Percentiles rank a stretch among this genome's conserved stretches.
Conservation (phyloP, 2,113 vertebrate species). For the Hiodon tergisus region DNA sequence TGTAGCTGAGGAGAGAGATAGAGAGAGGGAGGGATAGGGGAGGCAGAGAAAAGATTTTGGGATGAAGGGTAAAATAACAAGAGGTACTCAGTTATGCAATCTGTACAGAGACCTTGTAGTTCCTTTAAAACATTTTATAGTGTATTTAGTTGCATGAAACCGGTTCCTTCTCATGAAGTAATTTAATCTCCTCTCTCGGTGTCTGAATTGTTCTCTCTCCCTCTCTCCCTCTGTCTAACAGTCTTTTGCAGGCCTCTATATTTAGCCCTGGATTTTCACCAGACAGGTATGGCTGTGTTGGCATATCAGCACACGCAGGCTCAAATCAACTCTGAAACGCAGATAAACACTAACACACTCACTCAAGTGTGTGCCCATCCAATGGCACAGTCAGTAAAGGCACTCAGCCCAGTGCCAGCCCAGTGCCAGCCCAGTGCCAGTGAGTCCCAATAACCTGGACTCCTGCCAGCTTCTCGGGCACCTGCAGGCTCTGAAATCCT, state of each 20-base stretch:
- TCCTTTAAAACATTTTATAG: background rate
- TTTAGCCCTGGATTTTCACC: constrained; percentile 55
- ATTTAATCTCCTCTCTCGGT: background rate
- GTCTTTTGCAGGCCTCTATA: constrained; percentile 56
- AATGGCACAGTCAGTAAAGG: background rate
- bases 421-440: too few species aligned
- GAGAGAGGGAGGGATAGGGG: constrained; percentile 4
- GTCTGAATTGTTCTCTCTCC: constrained; percentile 7
- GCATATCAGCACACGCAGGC: constrained; percentile 23
- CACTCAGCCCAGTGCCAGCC: background rate
- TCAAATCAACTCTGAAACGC: constrained; percentile 7
- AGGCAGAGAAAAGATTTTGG: background rate
- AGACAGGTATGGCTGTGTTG: constrained; percentile 56
- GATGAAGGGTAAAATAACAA: background rate
- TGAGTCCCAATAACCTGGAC: background rate
- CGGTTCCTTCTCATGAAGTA: background rate
- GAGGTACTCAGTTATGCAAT: background rate
- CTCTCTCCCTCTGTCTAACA: constrained; percentile 37
- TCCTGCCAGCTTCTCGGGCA: constrained; percentile 11
- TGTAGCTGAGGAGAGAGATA: constrained; percentile 26
- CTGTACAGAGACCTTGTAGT: background rate
- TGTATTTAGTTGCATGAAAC: background rate
- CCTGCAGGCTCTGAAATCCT: too few species aligned
- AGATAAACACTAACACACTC: background rate
- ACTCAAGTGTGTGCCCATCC: background rate